These are phyloP conservation scores for Orussus abietinus DNA, from an alignment of 1,140 invertebrate species.

Conservation along the genomic window DNA sequence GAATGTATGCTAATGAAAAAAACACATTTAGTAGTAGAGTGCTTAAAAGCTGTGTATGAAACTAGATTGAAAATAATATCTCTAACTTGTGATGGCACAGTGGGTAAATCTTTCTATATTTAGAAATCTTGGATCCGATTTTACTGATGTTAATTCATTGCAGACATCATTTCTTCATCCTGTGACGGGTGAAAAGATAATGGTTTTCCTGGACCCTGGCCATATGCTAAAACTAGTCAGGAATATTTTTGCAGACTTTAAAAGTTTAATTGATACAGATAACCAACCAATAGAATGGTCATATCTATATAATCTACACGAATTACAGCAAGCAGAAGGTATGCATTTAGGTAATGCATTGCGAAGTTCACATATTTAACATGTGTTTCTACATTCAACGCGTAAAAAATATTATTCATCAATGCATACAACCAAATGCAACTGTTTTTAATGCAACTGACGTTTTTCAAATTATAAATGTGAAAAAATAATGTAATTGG, in stretches of 20 bases:
- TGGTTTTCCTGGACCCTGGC: constrained; percentile 3
- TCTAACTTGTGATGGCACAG: constrained; percentile 37
- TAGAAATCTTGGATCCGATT: constrained; percentile 22
- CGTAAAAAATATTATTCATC: no score
- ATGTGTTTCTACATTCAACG: no score
- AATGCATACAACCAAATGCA: no score
- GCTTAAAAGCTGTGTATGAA: constrained; percentile 18
- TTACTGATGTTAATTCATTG: constrained; percentile 17
- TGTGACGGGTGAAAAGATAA: constrained; percentile 14
- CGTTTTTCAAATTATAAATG: no score
- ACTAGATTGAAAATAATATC: constrained; percentile 18
- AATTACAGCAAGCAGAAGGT: constrained; percentile 22
- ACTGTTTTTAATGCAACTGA: no score
- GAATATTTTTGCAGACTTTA: constrained; percentile 18
- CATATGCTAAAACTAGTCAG: constrained; percentile 9
- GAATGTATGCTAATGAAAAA: constrained; percentile 21
- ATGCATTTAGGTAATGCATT: constrained; percentile 32
- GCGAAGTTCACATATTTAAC: constrained; percentile 29
- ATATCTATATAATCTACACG: constrained; percentile 17
- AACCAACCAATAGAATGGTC: constrained; percentile 18
- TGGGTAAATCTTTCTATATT: constrained; percentile 27
- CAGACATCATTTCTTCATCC: constrained; percentile 25
- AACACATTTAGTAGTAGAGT: constrained; percentile 24
- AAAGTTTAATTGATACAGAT: neutral
- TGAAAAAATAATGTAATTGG: no score